Evolutionary conservation across 2,797 vertebrate genomes (phyloP), one percentile per base, ranked within the genome.

Genomic region (Micropoecilia bifurca): DNA sequence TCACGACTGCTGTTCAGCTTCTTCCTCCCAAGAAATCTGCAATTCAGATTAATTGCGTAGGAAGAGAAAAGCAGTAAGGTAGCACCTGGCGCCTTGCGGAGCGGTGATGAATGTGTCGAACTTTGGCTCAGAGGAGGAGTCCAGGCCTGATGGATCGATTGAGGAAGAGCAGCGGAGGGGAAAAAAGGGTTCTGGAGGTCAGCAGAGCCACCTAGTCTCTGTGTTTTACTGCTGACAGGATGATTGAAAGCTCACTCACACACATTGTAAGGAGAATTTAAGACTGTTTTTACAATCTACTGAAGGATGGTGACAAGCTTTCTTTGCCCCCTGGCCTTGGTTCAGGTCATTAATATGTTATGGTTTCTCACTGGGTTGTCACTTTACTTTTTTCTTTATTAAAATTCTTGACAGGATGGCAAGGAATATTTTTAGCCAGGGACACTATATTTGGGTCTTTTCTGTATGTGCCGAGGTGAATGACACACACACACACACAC

Each of bases 11-110:
- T 80, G 77, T 75, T 68, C 36, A 75, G 45, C 68, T 71, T 68
- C 72, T 73, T 61, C 47, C 66, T 81, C 61, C 69, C 45, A 22
- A 57, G 5, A 57, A 41, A 88, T 88, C 80, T 85, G 79, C 75
- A 88, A 88, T 85, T 85, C 77, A 87, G 55, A 89, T 86, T 85
- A 86, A 53, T 25, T 25, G 68, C 0, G 53, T 0, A 3, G 66
- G 66, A 69, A 69, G 48, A 76, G 43, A 41, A 41, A 61, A 72
- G 73, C 77, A 25, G 28, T 63, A 66, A 75, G 80, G 68, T 1
- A 55, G 71, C 80, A 85, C 83, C 82, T 82, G 83, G 74, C 73
- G 45, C 63, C 28, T 69, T 2, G 1, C 28, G 71, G 66, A 74
- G 73, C 43, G 71, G 75, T 83, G 76, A 75, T 76, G 69, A 75